Conservation (phyloP, 2,113 vertebrate genomes). For the Athene cunicularia region DNA sequence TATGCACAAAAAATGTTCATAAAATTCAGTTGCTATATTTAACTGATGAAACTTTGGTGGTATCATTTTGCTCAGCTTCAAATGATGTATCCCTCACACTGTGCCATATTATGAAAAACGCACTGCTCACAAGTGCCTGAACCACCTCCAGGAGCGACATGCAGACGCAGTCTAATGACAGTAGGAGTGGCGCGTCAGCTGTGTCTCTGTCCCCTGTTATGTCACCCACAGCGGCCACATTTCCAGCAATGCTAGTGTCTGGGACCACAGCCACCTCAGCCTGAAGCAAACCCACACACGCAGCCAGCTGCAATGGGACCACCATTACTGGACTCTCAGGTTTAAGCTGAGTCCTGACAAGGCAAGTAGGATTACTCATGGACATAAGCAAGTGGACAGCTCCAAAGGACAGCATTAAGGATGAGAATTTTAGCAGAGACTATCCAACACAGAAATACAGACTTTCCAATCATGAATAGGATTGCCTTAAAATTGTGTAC, state of each 20-base stretch:
- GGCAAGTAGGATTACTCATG: background rate
- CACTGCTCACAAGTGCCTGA: background rate
- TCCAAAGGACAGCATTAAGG: background rate
- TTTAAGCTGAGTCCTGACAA: background rate
- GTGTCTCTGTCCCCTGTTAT: background rate
- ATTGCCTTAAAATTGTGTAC: background rate
- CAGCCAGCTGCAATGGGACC: background rate
- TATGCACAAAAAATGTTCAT: background rate
- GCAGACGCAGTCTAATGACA: background rate
- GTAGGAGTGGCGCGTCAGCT: background rate
- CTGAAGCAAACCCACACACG: accelerated
- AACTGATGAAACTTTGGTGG: background rate
- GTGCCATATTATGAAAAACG: accelerated
- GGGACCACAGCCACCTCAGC: background rate
- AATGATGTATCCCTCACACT: accelerated
- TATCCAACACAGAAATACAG: background rate
- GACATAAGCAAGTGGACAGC: background rate
- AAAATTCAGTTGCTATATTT: background rate
- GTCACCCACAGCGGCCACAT: background rate
- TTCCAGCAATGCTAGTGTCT: no score
- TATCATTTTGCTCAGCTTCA: background rate
- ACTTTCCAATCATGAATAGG: background rate
- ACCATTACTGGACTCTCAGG: background rate
- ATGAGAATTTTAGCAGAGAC: background rate
- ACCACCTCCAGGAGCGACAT: background rate